Conservation (phyloP, 2,888 invertebrate genomes). For the Leistus spinibarbis region DNA sequence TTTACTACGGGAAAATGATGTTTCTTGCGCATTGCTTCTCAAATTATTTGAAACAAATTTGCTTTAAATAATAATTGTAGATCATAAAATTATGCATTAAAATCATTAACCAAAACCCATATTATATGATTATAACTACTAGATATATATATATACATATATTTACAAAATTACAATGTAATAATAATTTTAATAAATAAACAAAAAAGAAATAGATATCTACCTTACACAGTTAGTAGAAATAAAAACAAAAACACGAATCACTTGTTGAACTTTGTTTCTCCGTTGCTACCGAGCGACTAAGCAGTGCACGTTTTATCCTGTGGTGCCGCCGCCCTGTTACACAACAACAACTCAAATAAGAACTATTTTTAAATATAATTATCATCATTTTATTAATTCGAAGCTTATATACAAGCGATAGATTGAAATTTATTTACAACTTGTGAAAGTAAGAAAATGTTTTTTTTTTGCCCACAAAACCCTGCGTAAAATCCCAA, state of each 20-base stretch:
- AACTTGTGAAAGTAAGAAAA: slow-evolving; percentile 29
- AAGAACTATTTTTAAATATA: background rate
- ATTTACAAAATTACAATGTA: too few species aligned
- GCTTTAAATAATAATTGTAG: too few species aligned
- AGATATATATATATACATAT: too few species aligned
- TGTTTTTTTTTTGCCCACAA: slow-evolving; percentile 30
- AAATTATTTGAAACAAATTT: too few species aligned
- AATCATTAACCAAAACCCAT: too few species aligned
- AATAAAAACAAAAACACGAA: background rate
- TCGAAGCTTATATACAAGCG: slow-evolving; percentile 35
- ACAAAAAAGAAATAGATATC: too few species aligned
- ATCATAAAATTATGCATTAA: too few species aligned
- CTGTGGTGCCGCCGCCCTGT: background rate
- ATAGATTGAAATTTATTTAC: slow-evolving; percentile 25
- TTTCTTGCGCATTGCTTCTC: too few species aligned
- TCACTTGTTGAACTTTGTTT: background rate
- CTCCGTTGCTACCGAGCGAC: background rate
- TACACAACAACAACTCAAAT: background rate
- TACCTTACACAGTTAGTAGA: background rate
- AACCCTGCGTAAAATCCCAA: slow-evolving; percentile 27
- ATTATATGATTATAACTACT: too few species aligned
- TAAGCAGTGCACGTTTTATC: background rate
- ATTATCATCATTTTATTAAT: slow-evolving; percentile 25
- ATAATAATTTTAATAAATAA: too few species aligned
- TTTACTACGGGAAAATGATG: too few species aligned